Evolutionary conservation across 2,113 vertebrate genomes (phyloP).

Genomic region (Narcine bancroftii): DNA sequence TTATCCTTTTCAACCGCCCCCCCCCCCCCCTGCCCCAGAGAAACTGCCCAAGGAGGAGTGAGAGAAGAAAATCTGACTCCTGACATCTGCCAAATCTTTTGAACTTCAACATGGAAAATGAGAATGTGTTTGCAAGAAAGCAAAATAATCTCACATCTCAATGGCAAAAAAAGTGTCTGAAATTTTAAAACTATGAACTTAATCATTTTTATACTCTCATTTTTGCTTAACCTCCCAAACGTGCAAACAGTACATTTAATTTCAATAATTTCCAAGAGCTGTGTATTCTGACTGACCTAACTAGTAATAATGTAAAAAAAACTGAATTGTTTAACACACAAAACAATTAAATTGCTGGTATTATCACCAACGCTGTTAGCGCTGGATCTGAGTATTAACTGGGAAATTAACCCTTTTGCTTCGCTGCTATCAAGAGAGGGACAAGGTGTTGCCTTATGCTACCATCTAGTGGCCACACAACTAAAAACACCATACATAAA

Average conservation of each 20-base stretch:
- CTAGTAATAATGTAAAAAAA: neutral
- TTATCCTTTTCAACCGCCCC: too few relatives aligned
- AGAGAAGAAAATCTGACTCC: neutral
- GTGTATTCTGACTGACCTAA: too few relatives aligned
- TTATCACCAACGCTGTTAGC: neutral
- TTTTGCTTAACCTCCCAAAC: neutral
- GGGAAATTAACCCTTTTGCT: neutral
- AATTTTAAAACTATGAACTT: neutral
- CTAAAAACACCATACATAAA: neutral
- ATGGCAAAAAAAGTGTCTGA: neutral
- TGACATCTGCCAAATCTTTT: neutral
- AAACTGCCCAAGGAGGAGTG: too few relatives aligned
- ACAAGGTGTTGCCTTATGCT: conserved; percentile 4
- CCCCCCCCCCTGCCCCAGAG: too few relatives aligned
- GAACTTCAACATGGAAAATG: neutral
- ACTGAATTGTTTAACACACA: neutral
- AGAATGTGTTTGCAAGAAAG: neutral
- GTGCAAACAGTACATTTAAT: neutral
- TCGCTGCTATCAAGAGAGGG: neutral
- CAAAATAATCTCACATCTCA: neutral
- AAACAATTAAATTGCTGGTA: neutral
- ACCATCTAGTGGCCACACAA: neutral
- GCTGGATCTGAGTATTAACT: neutral
- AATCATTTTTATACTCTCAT: neutral
- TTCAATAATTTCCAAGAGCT: too few relatives aligned